phyloP scores from a whole-genome alignment of 92 coral and sea anemone species.

The Epizoanthus ramosus region DNA sequence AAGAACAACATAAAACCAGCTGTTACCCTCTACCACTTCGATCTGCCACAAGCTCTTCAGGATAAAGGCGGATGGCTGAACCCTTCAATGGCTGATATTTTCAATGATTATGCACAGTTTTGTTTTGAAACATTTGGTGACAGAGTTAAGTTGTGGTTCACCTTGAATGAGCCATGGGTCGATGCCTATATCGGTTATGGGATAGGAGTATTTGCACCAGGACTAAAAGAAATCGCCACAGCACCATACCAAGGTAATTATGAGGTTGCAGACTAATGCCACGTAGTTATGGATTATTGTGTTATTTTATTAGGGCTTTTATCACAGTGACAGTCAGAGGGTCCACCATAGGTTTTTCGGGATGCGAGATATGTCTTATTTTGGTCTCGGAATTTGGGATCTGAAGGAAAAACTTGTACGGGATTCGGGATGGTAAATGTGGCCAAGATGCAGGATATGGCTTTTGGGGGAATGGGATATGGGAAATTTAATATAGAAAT shows the following conservation, averaged over 20 bases:
- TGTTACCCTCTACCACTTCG: slow-evolving; percentile 59
- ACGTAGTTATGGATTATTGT: too few relatives aligned
- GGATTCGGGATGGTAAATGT: too few relatives aligned
- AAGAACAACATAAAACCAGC: slow-evolving; percentile 40
- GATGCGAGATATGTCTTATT: too few relatives aligned
- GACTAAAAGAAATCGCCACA: slow-evolving; percentile 17
- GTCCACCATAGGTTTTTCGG: too few relatives aligned
- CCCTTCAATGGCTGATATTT: slow-evolving; percentile 38
- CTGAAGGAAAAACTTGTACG: too few relatives aligned
- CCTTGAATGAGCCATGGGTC: slow-evolving; percentile 59
- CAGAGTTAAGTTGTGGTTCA: slow-evolving; percentile 60
- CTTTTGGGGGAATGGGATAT: too few relatives aligned
- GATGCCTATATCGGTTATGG: slow-evolving; percentile 54
- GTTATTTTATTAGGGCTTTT: too few relatives aligned
- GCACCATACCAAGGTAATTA: slow-evolving; percentile 37
- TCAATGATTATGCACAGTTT: slow-evolving; percentile 55
- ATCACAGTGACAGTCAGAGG: too few relatives aligned
- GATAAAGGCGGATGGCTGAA: slow-evolving; percentile 55
- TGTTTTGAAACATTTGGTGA: slow-evolving; percentile 57
- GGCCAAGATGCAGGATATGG: too few relatives aligned
- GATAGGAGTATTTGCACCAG: slow-evolving; percentile 51
- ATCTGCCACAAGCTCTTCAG: slow-evolving; percentile 57
- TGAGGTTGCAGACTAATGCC: not conserved
- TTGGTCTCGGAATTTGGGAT: too few relatives aligned
- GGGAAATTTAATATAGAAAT: too few relatives aligned